Conservation (phyloP, 2,797 vertebrate species). For the Myiotriccus ornatus region DNA sequence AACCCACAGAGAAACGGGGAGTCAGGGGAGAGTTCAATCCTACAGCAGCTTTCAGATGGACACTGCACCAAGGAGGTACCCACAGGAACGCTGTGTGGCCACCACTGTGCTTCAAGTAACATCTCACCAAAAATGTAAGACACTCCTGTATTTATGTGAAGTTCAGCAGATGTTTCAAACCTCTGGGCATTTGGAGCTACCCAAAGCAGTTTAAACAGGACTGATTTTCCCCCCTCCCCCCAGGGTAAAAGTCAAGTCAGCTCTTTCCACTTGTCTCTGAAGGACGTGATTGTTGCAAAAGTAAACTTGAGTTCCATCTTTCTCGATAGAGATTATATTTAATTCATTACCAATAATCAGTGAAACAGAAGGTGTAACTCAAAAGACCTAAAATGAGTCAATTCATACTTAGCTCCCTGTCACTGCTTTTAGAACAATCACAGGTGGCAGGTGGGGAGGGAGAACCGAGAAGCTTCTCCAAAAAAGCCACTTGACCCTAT, state of each 20-base stretch:
- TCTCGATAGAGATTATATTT: neutral
- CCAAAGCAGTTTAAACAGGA: neutral
- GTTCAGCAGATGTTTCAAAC: neutral
- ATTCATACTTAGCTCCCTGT: neutral
- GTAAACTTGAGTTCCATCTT: neutral
- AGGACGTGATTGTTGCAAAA: neutral
- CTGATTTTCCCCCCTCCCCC: neutral
- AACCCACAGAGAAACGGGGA: neutral
- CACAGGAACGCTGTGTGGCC: neutral
- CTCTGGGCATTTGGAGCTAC: neutral
- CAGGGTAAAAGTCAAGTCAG: neutral
- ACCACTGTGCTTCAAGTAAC: neutral
- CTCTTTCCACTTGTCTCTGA: neutral
- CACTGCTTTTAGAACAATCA: neutral
- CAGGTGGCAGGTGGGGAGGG: neutral
- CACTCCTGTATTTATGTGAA: neutral
- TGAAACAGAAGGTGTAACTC: neutral
- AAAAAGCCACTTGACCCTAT: neutral
- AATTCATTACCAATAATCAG: neutral
- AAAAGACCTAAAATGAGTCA: neutral
- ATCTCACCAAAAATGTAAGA: neutral
- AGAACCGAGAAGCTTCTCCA: neutral
- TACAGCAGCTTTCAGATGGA: neutral
- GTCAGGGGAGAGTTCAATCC: too few relatives aligned
- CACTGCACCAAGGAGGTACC: accelerated